These are phyloP conservation scores for Poeciliopsis gracilis DNA, from an alignment of 2,797 vertebrate genomes.

Conservation along the genomic window DNA sequence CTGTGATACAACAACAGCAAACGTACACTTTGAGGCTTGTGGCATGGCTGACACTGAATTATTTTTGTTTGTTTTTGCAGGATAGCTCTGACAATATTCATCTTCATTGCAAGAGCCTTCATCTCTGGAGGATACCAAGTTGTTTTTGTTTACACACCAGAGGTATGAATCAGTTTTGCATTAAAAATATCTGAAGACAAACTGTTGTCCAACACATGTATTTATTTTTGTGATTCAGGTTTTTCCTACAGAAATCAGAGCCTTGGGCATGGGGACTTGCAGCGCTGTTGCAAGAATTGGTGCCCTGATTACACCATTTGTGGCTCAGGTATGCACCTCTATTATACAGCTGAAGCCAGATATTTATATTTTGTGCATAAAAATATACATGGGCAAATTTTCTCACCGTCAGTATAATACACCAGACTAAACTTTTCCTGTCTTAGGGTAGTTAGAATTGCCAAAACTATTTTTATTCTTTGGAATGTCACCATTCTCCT, in stretches of 20 bases:
- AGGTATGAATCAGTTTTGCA: constrained; percentile 74
- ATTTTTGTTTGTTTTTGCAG: constrained; percentile 42
- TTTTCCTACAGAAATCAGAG: constrained; percentile 89
- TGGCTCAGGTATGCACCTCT: constrained; percentile 86
- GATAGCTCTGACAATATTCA: constrained; percentile 83
- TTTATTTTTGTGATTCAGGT: constrained; percentile 77
- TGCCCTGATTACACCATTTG: constrained; percentile 90
- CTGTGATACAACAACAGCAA: neutral
- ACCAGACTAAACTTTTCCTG: neutral
- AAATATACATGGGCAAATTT: neutral
- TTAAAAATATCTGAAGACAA: neutral
- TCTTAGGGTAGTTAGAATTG: neutral
- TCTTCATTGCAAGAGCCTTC: constrained; percentile 92
- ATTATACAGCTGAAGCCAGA: neutral
- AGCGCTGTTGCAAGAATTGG: constrained; percentile 87
- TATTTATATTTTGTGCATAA: neutral
- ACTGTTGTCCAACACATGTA: neutral
- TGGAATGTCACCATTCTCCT: too few species aligned
- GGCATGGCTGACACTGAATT: neutral
- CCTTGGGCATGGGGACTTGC: constrained; percentile 87
- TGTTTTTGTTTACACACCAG: constrained; percentile 92
- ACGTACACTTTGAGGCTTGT: neutral
- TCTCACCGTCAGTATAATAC: neutral
- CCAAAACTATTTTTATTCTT: neutral
- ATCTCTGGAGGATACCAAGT: constrained; percentile 91